Evolutionary conservation across 2,113 vertebrate genomes (phyloP).

Genomic region (Edolisoma coerulescens): DNA sequence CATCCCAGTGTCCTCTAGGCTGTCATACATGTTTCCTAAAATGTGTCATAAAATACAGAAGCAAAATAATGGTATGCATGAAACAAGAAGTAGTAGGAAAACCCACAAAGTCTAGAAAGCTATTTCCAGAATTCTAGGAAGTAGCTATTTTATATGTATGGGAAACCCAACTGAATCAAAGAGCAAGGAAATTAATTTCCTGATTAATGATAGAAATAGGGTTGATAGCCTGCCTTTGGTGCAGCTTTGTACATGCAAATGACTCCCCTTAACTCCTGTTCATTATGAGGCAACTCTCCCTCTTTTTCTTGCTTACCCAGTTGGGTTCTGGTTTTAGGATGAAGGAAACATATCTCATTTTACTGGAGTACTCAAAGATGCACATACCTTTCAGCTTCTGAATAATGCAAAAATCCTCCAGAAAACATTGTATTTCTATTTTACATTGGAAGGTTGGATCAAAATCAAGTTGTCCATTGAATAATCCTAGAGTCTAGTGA

Average conservation of each 20-base stretch:
- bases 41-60: neutral
- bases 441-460: neutral
- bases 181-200: neutral
- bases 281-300: accelerated
- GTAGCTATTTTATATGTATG: neutral
- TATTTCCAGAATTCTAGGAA: neutral
- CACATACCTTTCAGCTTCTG: neutral
- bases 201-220: neutral
- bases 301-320: neutral
- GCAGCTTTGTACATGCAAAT: neutral
- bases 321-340: neutral
- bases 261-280: neutral
- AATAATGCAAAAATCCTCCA: neutral
- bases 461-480: neutral
- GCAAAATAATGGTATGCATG: neutral
- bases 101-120: neutral
- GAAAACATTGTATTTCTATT: neutral
- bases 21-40: neutral
- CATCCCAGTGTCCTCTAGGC: neutral
- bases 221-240: neutral
- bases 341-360: neutral
- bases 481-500: neutral
- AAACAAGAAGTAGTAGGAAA: neutral
- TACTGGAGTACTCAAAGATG: neutral
- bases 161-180: neutral